phyloP scores from a whole-genome alignment of 1,140 invertebrate genomes.

The Melitaea cinxia region DNA sequence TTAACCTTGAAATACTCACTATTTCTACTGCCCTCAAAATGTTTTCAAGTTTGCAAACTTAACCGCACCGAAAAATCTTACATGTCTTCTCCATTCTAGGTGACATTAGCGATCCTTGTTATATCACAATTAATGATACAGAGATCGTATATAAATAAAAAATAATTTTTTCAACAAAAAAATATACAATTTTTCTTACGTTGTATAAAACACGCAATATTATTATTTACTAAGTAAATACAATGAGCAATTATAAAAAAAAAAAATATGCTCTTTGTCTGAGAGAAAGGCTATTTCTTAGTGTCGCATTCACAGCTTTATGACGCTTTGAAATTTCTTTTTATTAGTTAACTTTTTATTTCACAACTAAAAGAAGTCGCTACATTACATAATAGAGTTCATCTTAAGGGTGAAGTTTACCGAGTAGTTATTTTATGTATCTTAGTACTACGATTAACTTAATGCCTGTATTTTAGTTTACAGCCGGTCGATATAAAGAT shows the following conservation, averaged over 20 bases:
- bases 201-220: background rate
- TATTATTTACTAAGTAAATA: conserved; percentile 5
- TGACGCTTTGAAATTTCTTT: background rate
- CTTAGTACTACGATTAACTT: too few relatives aligned
- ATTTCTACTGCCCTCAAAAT: too few relatives aligned
- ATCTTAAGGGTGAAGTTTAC: too few relatives aligned
- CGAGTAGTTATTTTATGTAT: too few relatives aligned
- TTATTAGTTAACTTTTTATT: background rate
- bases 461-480: too few relatives aligned
- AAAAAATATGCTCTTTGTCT: conserved; percentile 14
- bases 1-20: too few relatives aligned
- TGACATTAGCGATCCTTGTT: too few relatives aligned
- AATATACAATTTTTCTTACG: background rate
- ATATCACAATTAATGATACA: too few relatives aligned
- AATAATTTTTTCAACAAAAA: background rate
- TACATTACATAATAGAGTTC: background rate
- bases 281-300: conserved; percentile 9
- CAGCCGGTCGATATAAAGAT: background rate
- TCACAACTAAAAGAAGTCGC: background rate
- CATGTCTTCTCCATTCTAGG: too few relatives aligned
- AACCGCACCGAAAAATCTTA: too few relatives aligned
- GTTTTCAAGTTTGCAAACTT: too few relatives aligned
- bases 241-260: conserved; percentile 17
- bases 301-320: background rate
- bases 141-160: too few relatives aligned